Evolutionary conservation across 2,113 vertebrate species (phyloP).

Genomic region (Corapipo altera): DNA sequence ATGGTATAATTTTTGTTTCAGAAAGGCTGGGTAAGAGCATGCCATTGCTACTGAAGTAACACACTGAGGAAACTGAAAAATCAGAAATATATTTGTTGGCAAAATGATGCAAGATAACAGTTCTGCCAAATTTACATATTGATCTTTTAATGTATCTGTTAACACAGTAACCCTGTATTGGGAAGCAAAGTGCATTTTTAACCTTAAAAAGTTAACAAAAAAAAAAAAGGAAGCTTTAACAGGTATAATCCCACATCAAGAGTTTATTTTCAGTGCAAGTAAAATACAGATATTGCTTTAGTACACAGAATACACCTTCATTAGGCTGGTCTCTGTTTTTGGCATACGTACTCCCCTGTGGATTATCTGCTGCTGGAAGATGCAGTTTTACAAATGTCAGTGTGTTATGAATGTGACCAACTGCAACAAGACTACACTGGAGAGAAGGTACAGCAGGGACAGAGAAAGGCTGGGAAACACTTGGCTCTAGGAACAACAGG

Average conservation of each 20-base stretch:
- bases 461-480: neutral
- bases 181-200: neutral
- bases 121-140: neutral
- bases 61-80: neutral
- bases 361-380: neutral
- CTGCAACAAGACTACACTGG: neutral
- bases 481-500: neutral
- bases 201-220: neutral
- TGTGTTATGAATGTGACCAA: neutral
- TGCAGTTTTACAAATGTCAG: neutral
- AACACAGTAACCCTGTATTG: neutral
- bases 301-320: constrained; percentile 47
- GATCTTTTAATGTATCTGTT: neutral
- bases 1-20: neutral
- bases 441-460: neutral
- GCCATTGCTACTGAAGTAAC: neutral
- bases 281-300: constrained; percentile 40
- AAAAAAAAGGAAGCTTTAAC: constrained; percentile 36
- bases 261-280: constrained; percentile 57
- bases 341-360: neutral
- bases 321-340: neutral
- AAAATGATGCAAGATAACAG: neutral
- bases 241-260: constrained; percentile 36
- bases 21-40: neutral
- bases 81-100: neutral